Evolutionary conservation across 1,140 invertebrate genomes (phyloP), one percentile per base, ranked within the genome.

Genomic region (Harpegnathos saltator): DNA sequence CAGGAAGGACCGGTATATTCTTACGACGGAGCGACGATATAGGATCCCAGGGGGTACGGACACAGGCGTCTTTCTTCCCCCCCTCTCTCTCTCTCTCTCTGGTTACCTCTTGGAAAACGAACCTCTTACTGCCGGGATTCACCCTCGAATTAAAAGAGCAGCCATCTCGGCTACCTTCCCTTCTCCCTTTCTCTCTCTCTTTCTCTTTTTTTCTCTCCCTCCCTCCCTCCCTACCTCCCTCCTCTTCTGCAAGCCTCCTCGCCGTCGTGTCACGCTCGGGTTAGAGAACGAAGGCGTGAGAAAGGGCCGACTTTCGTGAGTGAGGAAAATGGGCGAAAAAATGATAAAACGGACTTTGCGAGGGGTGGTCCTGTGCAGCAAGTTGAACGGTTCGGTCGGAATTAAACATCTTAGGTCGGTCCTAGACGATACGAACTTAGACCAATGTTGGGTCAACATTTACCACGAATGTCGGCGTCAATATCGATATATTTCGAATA

Each of bases 121-220:
- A n/a, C 24, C 72, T n/a, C 65, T 75, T 54, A 63, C 65, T 66
- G 82, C 11, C 48, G 56, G 77, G 61, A 82, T 88, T 85, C 80
- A 82, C 86, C 86, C 83, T 86, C 65, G 87, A 89, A 91, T 91
- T 91, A 91, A 91, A 91, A 89, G 90, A 87, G 85, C 90, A 85
- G 85, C 80, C 85, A 85, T 82, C 80, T 65, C 77, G 52, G 50
- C 74, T 77, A 38, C 59, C 59, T 54, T 81, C 26, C 44, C 59
- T 54, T 29, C 69, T 68, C 48, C 24, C 19, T 24, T 61, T 3
- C 56, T 24, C 38, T 22, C 24, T 7, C 61, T 48, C 59, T 80
- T 19, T 56, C 50, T 33, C 29, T 33, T 5, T 33, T 5, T 33
- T 5, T 33, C 29, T 33, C 29, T 33, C 29, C 5, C 29, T 33